Evolutionary conservation across 2,113 vertebrate genomes (phyloP).

Genomic region (Paramisgurnus dabryanus): DNA sequence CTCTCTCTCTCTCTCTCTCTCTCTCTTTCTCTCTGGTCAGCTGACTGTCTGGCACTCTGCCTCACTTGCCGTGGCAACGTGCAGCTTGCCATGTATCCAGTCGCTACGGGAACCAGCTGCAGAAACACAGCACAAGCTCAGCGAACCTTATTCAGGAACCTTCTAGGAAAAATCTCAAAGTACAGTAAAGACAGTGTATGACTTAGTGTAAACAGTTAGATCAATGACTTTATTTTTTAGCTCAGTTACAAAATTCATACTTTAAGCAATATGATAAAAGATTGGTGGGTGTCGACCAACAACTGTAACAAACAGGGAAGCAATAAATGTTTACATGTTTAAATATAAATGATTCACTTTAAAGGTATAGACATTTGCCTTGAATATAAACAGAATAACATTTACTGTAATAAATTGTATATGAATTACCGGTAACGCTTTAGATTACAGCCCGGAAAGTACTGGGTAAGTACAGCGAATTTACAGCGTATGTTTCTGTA

Average conservation of each 20-base stretch:
- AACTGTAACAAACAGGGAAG: no score
- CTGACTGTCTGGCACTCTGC: conserved; percentile 46
- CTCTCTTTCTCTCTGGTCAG: conserved; percentile 35
- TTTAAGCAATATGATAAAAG: no score
- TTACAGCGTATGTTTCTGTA: no score
- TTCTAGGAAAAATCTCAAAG: neutral
- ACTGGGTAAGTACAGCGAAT: no score
- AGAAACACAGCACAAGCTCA: conserved; percentile 32
- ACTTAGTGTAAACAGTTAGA: neutral
- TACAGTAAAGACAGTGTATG: neutral
- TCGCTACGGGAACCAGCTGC: conserved; percentile 50
- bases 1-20: conserved; percentile 10
- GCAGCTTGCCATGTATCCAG: conserved; percentile 54
- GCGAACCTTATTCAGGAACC: conserved; percentile 29
- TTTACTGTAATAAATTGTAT: no score
- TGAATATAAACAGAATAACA: no score
- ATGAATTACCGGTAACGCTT: no score
- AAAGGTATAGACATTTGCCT: no score
- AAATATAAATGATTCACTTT: no score
- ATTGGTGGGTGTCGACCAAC: neutral
- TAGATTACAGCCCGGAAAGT: no score
- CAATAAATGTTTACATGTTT: no score
- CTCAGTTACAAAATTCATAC: neutral
- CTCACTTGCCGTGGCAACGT: conserved; percentile 43
- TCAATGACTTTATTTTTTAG: no score